Percentiles rank a stretch among this genome's conserved stretches.
These are phyloP conservation scores for Athene cunicularia DNA, from an alignment of 2,113 vertebrate genomes.

Conservation along the genomic window DNA sequence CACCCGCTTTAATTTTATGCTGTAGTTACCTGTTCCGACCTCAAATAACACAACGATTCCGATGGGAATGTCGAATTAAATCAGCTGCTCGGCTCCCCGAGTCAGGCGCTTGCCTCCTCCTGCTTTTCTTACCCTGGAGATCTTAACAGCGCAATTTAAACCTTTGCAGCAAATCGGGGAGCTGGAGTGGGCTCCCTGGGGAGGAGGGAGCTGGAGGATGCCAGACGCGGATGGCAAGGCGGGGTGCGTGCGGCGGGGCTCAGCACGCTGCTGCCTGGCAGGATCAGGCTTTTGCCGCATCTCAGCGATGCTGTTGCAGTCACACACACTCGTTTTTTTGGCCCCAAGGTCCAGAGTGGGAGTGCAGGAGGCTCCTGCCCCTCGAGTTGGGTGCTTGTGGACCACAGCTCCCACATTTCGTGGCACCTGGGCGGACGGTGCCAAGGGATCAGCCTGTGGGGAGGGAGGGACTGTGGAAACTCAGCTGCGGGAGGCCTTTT, in stretches of 20 bases:
- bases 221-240: fast-evolving
- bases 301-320: neutral
- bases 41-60: neutral
- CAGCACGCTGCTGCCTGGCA: neutral
- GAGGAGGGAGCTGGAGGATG: neutral
- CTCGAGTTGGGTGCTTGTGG: fast-evolving
- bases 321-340: fast-evolving
- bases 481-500: neutral
- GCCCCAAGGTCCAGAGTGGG: neutral
- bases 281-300: neutral
- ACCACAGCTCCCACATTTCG: fast-evolving
- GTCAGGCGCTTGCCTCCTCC: neutral
- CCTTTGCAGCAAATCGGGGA: neutral
- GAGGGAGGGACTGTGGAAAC: neutral
- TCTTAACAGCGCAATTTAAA: neutral
- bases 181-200: neutral
- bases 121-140: neutral
- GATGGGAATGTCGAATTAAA: neutral
- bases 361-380: fast-evolving
- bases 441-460: neutral
- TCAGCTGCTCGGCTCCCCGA: neutral
- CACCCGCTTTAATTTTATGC: neutral
- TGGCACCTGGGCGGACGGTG: neutral
- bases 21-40: neutral
- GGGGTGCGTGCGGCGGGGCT: fast-evolving